Percentiles rank a stretch among this genome's conserved stretches.
These are phyloP conservation scores for Hestina assimilis DNA, from an alignment of 1,140 invertebrate species.

Conservation along the genomic window DNA sequence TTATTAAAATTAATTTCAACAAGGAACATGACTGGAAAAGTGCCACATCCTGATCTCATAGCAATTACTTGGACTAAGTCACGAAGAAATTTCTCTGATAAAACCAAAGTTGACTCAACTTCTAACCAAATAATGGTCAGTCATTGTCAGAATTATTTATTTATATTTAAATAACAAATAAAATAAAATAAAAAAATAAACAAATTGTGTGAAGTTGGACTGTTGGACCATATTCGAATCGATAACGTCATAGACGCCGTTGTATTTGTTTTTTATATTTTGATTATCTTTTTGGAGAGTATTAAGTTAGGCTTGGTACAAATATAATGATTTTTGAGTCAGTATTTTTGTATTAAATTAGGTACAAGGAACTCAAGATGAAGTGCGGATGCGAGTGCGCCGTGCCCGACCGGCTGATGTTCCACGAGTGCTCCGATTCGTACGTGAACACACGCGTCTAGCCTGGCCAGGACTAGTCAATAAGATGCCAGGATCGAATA, in stretches of 20 bases:
- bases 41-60: background rate
- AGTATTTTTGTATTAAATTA: too few relatives aligned
- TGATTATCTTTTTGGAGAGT: too few relatives aligned
- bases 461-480: constrained; percentile 31
- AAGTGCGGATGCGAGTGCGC: constrained; percentile 50
- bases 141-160: too few relatives aligned
- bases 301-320: background rate
- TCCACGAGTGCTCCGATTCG: constrained; percentile 52
- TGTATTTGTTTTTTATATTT: too few relatives aligned
- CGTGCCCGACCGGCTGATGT: constrained; percentile 54
- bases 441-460: constrained; percentile 47
- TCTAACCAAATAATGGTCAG: constrained; percentile 42
- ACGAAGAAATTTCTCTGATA: constrained; percentile 41
- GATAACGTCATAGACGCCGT: too few relatives aligned
- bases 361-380: constrained; percentile 49
- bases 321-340: too few relatives aligned
- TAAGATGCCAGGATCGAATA: constrained; percentile 18
- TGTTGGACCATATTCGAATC: too few relatives aligned
- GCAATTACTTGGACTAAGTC: constrained; percentile 2
- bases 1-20: constrained; percentile 8
- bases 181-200: too few relatives aligned
- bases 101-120: constrained; percentile 37
- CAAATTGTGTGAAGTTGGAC: too few relatives aligned
- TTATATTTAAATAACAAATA: too few relatives aligned
- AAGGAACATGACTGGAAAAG: constrained; percentile 15